Percentiles rank a stretch among this genome's conserved stretches.
phyloP scores from a whole-genome alignment of 2,888 invertebrate genomes.

The Hyalella azteca region DNA sequence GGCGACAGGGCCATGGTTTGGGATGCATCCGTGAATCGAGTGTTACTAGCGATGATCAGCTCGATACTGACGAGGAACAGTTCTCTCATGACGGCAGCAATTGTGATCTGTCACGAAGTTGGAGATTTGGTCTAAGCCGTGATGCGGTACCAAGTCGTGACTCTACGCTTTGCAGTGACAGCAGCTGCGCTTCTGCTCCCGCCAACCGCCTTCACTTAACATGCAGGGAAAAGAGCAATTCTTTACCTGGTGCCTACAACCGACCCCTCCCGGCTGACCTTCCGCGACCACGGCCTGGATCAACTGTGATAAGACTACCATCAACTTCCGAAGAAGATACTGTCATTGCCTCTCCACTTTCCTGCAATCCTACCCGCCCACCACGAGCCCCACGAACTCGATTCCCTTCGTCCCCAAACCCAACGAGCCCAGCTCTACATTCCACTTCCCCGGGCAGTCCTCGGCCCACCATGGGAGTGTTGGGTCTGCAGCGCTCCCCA shows the following conservation, averaged over 20 bases:
- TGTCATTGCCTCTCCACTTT: background rate
- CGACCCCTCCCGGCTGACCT: background rate
- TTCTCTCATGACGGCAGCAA: constrained; percentile 48
- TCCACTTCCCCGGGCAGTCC: constrained; percentile 40
- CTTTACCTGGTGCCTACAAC: constrained; percentile 35
- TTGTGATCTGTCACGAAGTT: constrained; percentile 52
- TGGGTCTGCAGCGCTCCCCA: constrained; percentile 47
- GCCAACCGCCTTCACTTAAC: background rate
- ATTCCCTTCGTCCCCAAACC: constrained; percentile 15
- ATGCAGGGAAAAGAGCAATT: constrained; percentile 35
- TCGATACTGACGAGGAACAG: constrained; percentile 45
- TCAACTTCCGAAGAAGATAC: constrained; percentile 40
- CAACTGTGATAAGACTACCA: constrained; percentile 35
- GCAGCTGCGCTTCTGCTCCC: constrained; percentile 1
- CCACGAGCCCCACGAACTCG: constrained; percentile 38
- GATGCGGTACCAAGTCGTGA: constrained; percentile 42
- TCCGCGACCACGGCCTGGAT: constrained; percentile 34
- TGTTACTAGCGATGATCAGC: constrained; percentile 45
- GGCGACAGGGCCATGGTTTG: constrained; percentile 38
- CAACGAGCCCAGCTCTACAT: constrained; percentile 17
- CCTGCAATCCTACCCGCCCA: constrained; percentile 19
- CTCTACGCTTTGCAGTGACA: constrained; percentile 42
- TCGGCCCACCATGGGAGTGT: constrained; percentile 54
- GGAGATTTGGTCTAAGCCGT: constrained; percentile 50
- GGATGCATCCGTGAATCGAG: constrained; percentile 48